Conservation (phyloP, 2,797 vertebrate genomes). For the Hypotaenidia philippensis region DNA sequence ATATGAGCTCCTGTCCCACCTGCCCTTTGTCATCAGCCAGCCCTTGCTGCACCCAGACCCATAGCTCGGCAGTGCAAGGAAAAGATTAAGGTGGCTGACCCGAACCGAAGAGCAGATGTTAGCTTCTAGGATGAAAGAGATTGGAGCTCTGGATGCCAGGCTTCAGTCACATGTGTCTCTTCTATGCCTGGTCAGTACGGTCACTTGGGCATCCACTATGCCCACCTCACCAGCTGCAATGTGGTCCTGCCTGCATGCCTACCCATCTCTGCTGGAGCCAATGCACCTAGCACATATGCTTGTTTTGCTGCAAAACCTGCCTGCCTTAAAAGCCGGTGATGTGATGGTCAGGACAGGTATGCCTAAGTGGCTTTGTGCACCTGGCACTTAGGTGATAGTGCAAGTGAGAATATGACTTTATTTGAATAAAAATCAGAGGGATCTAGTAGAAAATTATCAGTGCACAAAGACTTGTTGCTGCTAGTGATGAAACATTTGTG, state of each 20-base stretch:
- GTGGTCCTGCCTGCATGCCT: rapidly evolving
- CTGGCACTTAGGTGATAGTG: not conserved
- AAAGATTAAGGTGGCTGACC: rapidly evolving
- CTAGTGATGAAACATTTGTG: slow-evolving; percentile 45
- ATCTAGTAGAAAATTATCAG: slow-evolving; percentile 20
- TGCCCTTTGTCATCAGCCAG: not conserved
- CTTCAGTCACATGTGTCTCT: rapidly evolving
- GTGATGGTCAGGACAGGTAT: not conserved
- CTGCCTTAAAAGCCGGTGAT: not conserved
- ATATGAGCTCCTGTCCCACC: not conserved
- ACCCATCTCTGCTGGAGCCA: rapidly evolving
- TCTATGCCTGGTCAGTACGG: not conserved
- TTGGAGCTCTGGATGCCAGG: not conserved
- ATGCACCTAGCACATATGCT: rapidly evolving
- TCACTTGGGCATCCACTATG: not conserved
- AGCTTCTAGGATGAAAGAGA: not conserved
- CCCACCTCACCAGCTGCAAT: not conserved
- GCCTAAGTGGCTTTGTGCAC: not conserved
- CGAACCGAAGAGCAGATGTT: not conserved
- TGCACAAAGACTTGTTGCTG: not conserved
- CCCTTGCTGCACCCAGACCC: not conserved
- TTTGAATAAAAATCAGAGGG: slow-evolving; percentile 28
- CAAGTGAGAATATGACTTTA: not conserved
- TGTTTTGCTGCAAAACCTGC: not conserved
- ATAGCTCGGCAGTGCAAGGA: not conserved